Evolutionary conservation across 2,888 invertebrate species (phyloP), one percentile per base, ranked within the genome.

Genomic region (Thecocarcelia acutangulata): DNA sequence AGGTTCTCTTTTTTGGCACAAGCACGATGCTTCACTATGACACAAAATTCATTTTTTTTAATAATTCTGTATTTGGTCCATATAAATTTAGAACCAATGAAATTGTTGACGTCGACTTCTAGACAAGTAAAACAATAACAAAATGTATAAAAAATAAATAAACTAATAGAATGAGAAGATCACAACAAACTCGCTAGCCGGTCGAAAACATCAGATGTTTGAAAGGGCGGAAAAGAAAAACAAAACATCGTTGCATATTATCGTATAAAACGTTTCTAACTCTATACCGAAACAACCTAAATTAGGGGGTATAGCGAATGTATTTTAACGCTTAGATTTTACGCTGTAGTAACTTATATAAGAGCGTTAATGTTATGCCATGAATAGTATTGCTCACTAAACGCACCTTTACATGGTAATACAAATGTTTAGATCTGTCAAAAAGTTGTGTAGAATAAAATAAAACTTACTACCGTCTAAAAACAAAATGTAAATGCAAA

Each of bases 11-110:
- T 33, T 66, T 46, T 46, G 12, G 28, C 21, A 68, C 28, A 59
- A 21, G n/a, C 40, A 50, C 50, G 6, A 59, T 50, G 28, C 21
- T 48, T 75, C 59, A 75, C 54, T 21, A 33, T 11, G 19, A 17
- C 13, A 56, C 54, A 37, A 54, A 64, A 21, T 46, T 54, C 13
- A 46, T 48, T 46, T 58, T 72, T 72, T 42, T 58, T 72, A 72
- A 52, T 78, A 44, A 40, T 77, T 48, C 54, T 61, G 40, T 56
- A 61, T 50, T 70, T 77, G 77, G 70, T 77, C 63, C 69, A 77
- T 63, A 42, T 42, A 52, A 48, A 48, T 33, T 46, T 64, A 63
- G 50, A 44, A 75, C 33, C 42, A 64, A 70, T 56, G 56, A 77
- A 70, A 50, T 64, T 64, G 56, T 77, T 70, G 70, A 70, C 56